Percentiles rank a stretch among this genome's conserved stretches.
These are phyloP conservation scores for Oreochromis niloticus DNA, from an alignment of 2,113 vertebrate genomes.

Conservation along the genomic window DNA sequence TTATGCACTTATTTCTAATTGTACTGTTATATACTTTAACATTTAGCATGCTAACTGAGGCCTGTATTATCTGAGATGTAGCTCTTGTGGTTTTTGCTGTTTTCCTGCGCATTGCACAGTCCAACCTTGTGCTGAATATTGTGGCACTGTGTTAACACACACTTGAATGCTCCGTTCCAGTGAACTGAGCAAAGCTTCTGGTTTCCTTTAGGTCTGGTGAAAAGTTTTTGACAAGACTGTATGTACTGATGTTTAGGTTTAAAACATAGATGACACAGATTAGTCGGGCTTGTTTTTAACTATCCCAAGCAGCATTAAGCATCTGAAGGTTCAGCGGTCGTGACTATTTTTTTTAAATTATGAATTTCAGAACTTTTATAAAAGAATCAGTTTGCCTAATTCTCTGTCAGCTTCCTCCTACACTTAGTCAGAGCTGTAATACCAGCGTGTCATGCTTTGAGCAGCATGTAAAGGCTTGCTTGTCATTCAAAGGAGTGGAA, in stretches of 20 bases:
- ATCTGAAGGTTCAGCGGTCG: neutral
- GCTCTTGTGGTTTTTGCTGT: neutral
- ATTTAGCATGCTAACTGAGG: neutral
- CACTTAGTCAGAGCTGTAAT: neutral
- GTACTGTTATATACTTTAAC: neutral
- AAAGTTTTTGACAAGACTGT: neutral
- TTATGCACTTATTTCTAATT: neutral
- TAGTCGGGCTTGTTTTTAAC: neutral
- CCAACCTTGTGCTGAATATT: neutral
- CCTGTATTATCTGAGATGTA: neutral
- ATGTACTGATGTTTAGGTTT: neutral
- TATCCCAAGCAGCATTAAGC: neutral
- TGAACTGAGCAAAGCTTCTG: neutral
- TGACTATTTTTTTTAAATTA: neutral
- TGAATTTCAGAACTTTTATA: neutral
- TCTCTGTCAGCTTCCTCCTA: neutral
- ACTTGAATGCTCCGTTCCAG: neutral
- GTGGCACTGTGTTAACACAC: neutral
- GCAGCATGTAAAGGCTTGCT: neutral
- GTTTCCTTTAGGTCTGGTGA: neutral
- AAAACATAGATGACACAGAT: neutral
- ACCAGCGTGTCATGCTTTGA: neutral
- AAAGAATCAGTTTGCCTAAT: neutral
- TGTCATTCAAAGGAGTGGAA: neutral
- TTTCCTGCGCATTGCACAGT: neutral